These are phyloP conservation scores for Resseliella maxima DNA, from an alignment of 2,888 invertebrate genomes.

Conservation along the genomic window DNA sequence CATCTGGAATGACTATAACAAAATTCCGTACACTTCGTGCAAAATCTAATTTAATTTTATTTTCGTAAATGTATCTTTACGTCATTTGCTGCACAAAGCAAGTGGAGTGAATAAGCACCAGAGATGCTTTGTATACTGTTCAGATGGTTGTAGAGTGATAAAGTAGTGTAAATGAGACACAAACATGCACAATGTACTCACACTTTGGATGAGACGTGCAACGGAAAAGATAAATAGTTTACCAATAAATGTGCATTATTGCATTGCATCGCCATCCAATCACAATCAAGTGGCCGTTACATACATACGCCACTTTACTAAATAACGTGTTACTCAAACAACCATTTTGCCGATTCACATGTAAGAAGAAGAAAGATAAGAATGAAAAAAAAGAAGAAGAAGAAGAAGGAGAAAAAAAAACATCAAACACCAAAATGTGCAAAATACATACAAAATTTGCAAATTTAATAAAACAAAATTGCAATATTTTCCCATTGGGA, in stretches of 20 bases:
- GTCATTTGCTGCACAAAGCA: too few species aligned
- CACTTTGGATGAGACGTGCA: constrained; percentile 39
- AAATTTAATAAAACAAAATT: constrained; percentile 44
- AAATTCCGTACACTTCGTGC: neutral
- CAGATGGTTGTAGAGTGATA: neutral
- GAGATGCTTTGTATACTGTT: neutral
- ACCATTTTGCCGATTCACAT: neutral
- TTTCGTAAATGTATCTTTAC: constrained; percentile 46
- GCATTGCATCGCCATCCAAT: constrained; percentile 36
- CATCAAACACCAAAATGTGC: neutral
- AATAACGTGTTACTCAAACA: neutral
- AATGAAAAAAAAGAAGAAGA: too few species aligned
- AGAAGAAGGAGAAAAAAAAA: too few species aligned
- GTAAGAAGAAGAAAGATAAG: neutral
- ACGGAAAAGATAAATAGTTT: constrained; percentile 53
- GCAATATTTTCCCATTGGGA: neutral
- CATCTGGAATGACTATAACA: neutral
- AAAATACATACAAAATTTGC: neutral
- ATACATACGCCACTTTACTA: neutral
- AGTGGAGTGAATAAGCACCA: too few species aligned
- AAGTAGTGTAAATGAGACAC: neutral
- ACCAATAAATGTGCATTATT: constrained; percentile 53
- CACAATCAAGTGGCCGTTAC: constrained; percentile 33
- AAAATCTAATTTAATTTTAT: constrained; percentile 44
- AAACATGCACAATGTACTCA: neutral